Conservation (phyloP, 2,113 vertebrate genomes). For the Tauraco erythrolophus region DNA sequence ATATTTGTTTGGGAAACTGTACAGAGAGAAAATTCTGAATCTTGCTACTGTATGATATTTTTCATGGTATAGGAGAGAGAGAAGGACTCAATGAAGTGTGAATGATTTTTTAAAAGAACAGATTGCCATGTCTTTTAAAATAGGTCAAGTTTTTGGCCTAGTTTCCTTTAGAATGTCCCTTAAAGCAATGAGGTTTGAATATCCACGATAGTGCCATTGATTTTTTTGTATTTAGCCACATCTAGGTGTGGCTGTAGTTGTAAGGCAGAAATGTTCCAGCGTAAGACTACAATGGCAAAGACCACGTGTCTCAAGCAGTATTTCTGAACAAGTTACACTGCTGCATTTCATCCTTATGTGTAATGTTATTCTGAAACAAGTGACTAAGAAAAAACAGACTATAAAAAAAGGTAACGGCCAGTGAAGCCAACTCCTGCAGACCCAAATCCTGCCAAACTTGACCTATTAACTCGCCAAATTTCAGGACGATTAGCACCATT, state of each 20-base stretch:
- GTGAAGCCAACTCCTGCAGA: not conserved
- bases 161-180: conserved; percentile 43
- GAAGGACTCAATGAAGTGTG: conserved; percentile 47
- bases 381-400: not conserved
- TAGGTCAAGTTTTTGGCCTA: conserved; percentile 70
- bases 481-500: not conserved
- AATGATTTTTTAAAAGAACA: conserved; percentile 64
- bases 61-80: conserved; percentile 11
- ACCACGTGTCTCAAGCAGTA: not conserved
- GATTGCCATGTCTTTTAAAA: conserved; percentile 67
- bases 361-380: not conserved
- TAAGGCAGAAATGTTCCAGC: not conserved
- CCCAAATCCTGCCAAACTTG: not conserved
- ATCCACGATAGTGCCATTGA: not conserved
- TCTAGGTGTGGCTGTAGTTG: not conserved
- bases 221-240: not conserved
- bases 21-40: not conserved
- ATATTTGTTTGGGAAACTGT: not conserved
- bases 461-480: not conserved
- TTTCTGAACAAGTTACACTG: not conserved
- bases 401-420: not conserved
- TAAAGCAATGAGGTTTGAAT: conserved; percentile 33
- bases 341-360: not conserved
- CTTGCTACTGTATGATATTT: not conserved
- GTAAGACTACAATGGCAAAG: not conserved